Percentiles rank a stretch among this genome's conserved stretches.
Conservation (phyloP, 1,140 invertebrate species). For the Carposina sasakii region DNA sequence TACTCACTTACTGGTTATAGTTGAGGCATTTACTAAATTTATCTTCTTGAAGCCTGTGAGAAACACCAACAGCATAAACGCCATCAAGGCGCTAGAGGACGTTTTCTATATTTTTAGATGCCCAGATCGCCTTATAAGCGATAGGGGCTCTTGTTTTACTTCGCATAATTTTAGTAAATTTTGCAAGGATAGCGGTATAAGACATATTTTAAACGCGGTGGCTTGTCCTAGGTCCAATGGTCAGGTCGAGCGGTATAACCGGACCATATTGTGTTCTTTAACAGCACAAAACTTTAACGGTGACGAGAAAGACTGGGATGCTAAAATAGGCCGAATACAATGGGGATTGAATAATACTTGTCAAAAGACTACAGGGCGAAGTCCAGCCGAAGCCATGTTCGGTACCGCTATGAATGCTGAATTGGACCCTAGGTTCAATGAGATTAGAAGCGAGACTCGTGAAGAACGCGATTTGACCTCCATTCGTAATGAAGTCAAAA, state of each 20-base stretch:
- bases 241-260: constrained; percentile 11
- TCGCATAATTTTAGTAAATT: not conserved
- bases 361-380: constrained; percentile 1
- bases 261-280: constrained; percentile 2
- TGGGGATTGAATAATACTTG: constrained; percentile 13
- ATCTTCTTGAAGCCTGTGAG: not conserved
- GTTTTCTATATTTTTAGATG: constrained; percentile 3
- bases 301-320: constrained; percentile 9
- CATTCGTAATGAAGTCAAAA: too few relatives aligned
- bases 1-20: not conserved
- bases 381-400: constrained; percentile 4
- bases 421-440: too few relatives aligned
- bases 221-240: constrained; percentile 12
- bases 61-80: not conserved
- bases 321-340: constrained; percentile 1
- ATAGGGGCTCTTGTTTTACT: constrained; percentile 6
- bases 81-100: not conserved
- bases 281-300: constrained; percentile 4
- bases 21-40: constrained; percentile 1
- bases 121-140: constrained; percentile 3
- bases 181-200: not conserved
- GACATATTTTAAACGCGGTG: constrained; percentile 9
- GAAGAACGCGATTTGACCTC: too few relatives aligned
- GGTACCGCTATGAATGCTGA: too few relatives aligned
- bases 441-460: too few relatives aligned